These are phyloP conservation scores for Coreius guichenoti DNA, from an alignment of 2,797 vertebrate species.

Conservation along the genomic window DNA sequence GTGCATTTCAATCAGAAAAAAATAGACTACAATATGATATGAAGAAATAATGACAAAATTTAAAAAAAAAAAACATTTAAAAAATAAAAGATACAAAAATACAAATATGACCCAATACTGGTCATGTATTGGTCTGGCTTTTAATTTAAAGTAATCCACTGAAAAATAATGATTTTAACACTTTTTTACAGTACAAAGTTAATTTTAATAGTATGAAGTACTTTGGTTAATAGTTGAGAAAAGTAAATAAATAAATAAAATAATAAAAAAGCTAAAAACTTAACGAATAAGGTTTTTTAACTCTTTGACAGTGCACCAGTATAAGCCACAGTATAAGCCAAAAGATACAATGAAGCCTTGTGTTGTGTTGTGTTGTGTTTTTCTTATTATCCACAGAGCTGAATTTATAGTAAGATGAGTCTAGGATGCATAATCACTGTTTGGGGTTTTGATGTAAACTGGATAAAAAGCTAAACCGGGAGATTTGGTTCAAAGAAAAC, in stretches of 20 bases:
- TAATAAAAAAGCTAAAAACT: background rate
- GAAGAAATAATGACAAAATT: background rate
- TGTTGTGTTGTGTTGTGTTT: background rate
- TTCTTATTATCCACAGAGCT: constrained; percentile 1
- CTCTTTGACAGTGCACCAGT: background rate
- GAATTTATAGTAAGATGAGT: constrained; percentile 30
- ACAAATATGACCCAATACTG: background rate
- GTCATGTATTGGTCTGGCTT: background rate
- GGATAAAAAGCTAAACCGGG: constrained; percentile 2
- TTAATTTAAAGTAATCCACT: background rate
- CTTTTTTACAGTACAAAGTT: no score
- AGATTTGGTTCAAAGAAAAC: constrained; percentile 4
- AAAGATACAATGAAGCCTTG: constrained; percentile 23
- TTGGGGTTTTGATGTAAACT: constrained; percentile 34
- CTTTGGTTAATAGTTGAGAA: background rate
- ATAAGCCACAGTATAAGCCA: background rate
- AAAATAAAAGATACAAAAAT: background rate
- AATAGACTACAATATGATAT: background rate
- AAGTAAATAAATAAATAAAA: background rate
- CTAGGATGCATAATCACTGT: constrained; percentile 7
- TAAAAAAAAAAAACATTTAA: no score
- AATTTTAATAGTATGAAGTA: background rate
- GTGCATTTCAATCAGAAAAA: background rate
- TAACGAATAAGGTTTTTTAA: background rate
- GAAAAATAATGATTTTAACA: background rate